Evolutionary conservation across 2,113 vertebrate species (phyloP).

Genomic region (Cyprinodon variegatus): DNA sequence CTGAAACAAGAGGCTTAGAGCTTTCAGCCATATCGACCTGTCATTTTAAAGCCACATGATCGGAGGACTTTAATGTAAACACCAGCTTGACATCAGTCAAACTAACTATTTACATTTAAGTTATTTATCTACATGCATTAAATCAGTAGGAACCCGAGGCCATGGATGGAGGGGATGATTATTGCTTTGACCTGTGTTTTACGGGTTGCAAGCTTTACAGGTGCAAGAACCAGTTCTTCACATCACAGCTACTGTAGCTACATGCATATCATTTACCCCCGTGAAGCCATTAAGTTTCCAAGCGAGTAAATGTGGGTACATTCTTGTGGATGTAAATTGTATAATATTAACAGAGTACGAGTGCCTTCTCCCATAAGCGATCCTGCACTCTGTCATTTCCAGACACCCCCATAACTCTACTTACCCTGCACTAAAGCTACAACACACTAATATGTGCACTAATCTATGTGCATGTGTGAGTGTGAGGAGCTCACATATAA

Average conservation of each 20-base stretch:
- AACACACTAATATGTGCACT: conserved; percentile 33
- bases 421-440: conserved; percentile 30
- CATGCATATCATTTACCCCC: conserved; percentile 16
- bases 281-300: conserved; percentile 44
- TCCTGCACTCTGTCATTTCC: conserved; percentile 63
- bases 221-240: conserved; percentile 35
- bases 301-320: conserved; percentile 44
- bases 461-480: conserved; percentile 1
- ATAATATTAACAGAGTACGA: conserved; percentile 49
- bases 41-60: conserved; percentile 72
- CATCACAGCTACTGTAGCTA: conserved; percentile 14
- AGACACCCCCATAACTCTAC: conserved; percentile 60
- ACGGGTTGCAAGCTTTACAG: conserved; percentile 36
- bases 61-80: conserved; percentile 67
- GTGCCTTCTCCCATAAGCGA: conserved; percentile 51
- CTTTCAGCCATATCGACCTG: conserved; percentile 74
- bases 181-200: conserved; percentile 49
- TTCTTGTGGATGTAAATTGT: conserved; percentile 62
- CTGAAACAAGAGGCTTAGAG: conserved; percentile 59
- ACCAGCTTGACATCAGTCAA: conserved; percentile 60
- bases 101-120: conserved; percentile 47
- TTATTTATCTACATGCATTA: conserved; percentile 18
- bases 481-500: conserved; percentile 26
- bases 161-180: conserved; percentile 29
- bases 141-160: conserved; percentile 3